Evolutionary conservation across 2,113 vertebrate genomes (phyloP).

Genomic region (Myiagra hebetior): DNA sequence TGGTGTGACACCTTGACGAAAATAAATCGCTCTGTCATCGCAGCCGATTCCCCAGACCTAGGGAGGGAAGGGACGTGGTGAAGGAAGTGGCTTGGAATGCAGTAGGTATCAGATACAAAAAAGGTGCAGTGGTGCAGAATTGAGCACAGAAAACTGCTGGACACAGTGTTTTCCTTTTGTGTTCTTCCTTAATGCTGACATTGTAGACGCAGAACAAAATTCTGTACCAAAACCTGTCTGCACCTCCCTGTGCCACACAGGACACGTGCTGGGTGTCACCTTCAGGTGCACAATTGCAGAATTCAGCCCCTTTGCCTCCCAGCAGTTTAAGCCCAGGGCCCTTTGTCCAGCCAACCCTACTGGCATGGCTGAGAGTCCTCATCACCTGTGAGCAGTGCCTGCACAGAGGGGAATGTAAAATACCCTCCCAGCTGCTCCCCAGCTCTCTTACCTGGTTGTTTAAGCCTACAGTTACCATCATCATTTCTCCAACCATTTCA

Average conservation of each 20-base stretch:
- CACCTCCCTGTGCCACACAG: background rate
- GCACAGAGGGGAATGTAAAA: background rate
- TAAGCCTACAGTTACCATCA: constrained; percentile 90
- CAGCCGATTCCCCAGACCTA: constrained; percentile 89
- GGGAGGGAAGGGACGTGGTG: background rate
- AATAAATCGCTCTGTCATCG: constrained; percentile 86
- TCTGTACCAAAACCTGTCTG: background rate
- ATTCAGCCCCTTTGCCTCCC: background rate
- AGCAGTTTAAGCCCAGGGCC: background rate
- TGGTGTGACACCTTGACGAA: constrained; percentile 89
- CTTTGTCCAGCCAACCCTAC: background rate
- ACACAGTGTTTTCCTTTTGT: background rate
- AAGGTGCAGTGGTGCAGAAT: background rate
- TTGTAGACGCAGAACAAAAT: background rate
- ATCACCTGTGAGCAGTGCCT: accelerated
- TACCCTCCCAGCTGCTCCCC: background rate
- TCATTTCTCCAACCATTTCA: constrained; percentile 94
- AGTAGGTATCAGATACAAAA: background rate
- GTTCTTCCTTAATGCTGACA: background rate
- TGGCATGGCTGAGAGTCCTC: background rate
- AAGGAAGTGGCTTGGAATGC: background rate
- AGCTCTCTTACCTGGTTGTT: constrained; percentile 86
- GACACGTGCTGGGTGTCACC: background rate
- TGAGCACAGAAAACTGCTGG: background rate
- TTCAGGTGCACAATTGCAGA: background rate